These are phyloP conservation scores for Perizoma affinitatum DNA, from an alignment of 2,888 invertebrate genomes.

Conservation along the genomic window DNA sequence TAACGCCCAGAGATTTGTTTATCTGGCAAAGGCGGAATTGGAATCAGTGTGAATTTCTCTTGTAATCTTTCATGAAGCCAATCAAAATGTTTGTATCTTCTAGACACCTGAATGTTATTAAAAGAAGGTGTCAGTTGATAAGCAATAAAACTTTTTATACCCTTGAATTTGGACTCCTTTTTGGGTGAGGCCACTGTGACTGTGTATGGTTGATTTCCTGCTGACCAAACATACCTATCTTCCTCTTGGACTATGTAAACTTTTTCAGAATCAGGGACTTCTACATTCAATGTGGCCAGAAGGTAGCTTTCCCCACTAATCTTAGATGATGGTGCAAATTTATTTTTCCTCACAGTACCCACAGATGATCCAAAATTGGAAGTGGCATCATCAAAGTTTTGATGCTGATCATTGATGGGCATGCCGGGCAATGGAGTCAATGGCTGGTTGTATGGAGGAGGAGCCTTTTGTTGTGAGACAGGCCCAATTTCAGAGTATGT, in stretches of 20 bases:
- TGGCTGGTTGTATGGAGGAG: slow-evolving; percentile 67
- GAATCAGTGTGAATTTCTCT: slow-evolving; percentile 97
- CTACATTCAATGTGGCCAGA: slow-evolving; percentile 88
- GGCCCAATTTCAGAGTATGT: slow-evolving; percentile 91
- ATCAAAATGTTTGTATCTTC: slow-evolving; percentile 99
- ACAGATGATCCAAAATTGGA: slow-evolving; percentile 84
- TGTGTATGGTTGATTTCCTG: slow-evolving; percentile 88
- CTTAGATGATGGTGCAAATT: slow-evolving; percentile 95
- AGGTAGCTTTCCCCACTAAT: slow-evolving; percentile 95
- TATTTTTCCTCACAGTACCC: slow-evolving; percentile 88
- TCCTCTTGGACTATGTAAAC: slow-evolving; percentile 90
- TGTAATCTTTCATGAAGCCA: slow-evolving; percentile 98
- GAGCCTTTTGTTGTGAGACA: slow-evolving; percentile 61
- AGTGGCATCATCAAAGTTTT: slow-evolving; percentile 78
- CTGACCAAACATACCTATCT: slow-evolving; percentile 91
- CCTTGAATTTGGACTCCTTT: slow-evolving; percentile 98
- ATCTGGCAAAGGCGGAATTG: slow-evolving; percentile 98
- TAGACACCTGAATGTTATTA: slow-evolving; percentile 95
- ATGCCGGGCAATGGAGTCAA: slow-evolving; percentile 77
- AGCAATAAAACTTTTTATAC: slow-evolving; percentile 98
- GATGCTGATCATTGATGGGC: slow-evolving; percentile 78
- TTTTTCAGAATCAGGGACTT: slow-evolving; percentile 88
- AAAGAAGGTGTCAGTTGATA: slow-evolving; percentile 98
- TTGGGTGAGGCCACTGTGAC: slow-evolving; percentile 97
- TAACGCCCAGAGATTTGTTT: slow-evolving; percentile 99